Evolutionary conservation across 2,113 vertebrate genomes (phyloP).

Genomic region (Nymphicus hollandicus): DNA sequence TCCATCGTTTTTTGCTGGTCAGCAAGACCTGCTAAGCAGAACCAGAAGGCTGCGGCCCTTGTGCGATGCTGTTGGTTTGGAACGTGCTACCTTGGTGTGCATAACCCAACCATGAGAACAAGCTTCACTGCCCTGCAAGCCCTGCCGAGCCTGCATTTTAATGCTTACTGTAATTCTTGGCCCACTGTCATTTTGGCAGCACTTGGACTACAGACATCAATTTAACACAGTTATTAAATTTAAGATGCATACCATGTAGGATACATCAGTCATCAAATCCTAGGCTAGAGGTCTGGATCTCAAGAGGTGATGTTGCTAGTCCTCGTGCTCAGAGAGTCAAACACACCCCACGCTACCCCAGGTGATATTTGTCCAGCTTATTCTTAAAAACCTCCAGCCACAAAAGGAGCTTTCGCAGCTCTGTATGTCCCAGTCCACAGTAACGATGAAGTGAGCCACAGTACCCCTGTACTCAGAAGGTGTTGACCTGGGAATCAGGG

Average conservation of each 20-base stretch:
- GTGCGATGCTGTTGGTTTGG: background rate
- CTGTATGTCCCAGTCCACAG: background rate
- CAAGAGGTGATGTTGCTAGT: background rate
- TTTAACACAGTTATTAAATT: slow-evolving; percentile 28
- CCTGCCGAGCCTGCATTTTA: background rate
- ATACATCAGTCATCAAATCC: background rate
- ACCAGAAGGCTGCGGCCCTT: background rate
- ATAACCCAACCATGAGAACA: background rate
- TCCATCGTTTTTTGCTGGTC: background rate
- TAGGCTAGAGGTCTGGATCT: background rate
- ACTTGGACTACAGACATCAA: background rate
- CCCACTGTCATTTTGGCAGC: slow-evolving; percentile 9
- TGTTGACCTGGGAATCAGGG: background rate
- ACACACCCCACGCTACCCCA: background rate
- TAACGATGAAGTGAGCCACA: background rate
- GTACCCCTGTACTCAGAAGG: background rate
- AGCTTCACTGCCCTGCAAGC: background rate
- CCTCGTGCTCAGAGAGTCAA: background rate
- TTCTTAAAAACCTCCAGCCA: background rate
- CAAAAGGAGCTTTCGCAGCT: background rate
- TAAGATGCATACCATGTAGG: background rate
- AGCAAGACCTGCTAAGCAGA: slow-evolving; percentile 38
- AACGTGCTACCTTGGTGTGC: background rate
- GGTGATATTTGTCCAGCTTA: background rate
- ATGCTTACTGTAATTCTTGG: slow-evolving; percentile 19